Evolutionary conservation across 2,888 invertebrate species (phyloP), one percentile per base, ranked within the genome.

Genomic region (Oxycera nigricornis): DNA sequence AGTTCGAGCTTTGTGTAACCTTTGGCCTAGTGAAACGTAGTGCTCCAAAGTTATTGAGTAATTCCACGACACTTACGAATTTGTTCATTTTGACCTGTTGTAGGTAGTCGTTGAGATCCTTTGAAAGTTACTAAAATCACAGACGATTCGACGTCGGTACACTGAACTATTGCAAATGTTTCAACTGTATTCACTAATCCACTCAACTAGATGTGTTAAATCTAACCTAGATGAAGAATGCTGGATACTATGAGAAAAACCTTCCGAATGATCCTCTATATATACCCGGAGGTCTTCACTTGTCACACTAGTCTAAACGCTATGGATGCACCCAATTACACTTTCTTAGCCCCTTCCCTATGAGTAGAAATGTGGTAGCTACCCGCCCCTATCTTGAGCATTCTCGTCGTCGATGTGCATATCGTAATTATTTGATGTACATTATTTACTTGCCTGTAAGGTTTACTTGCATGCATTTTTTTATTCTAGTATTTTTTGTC

Each of bases 181-280:
- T 14, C 14, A 7, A 46, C 17, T 46, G 11, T 35, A 35, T 46
- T 46, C 46, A n/a, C n/a, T n/a, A n/a, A n/a, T 46, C 14, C 14
- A 11, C 46, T 46, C 46, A 46, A 35, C n/a, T 46, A 46, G 46
- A 46, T n/a, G 4, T 46, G 20, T 35, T 61, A 67, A 70, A 55
- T 57, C 75, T 70, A 24, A 72, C 72, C 75, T 72, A 72, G 73
- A 59, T 72, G 76, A 76, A 78, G 78, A 79, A 68, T 74, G 80
- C 84, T 83, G 82, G 82, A 82, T 82, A 83, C 84, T 84, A 84
- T 84, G 84, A 84, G 83, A 79, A 81, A 81, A 80, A 82, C n/a
- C 82, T 83, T 82, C 83, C 83, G 82, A 82, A 81, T 82, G 81
- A 80, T 81, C 81, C 79, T 80, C 82, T 84, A 84, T 84, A 84